Base-by-base conservation (phyloP, 1,140 invertebrate species). In the Saccostrea cuccullata region DNA sequence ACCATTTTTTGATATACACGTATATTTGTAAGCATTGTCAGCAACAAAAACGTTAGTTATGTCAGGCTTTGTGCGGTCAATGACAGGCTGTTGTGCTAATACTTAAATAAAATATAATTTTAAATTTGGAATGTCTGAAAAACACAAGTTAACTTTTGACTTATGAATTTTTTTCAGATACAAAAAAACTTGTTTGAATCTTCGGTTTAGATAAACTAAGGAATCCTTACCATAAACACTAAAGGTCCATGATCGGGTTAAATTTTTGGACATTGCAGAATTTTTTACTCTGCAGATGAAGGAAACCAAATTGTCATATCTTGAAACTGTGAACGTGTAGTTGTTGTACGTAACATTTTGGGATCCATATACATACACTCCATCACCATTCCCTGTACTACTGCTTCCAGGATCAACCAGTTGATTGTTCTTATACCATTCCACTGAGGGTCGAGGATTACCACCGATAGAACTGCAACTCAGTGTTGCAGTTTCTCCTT, bases 181-280 rank as follows among this genome's bases (percentile, higher is more conserved):
- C 20, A 60, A n/a, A 60, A 60, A 0, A 15, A n/a, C n/a, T n/a
- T n/a, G n/a, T n/a, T n/a, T n/a, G n/a, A n/a, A n/a, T n/a, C n/a
- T n/a, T n/a, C n/a, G n/a, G n/a, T n/a, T n/a, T n/a, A n/a, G n/a
- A n/a, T n/a, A n/a, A n/a, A n/a, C n/a, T n/a, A n/a, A n/a, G n/a
- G n/a, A n/a, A n/a, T n/a, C n/a, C 73, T 83, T 83, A 83, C 82
- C 82, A 55, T 83, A 83, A 55, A 83, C 20, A n/a, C 40, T 83
- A 15, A 83, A 47, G 26, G 36, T 55, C 82, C 82, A 83, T 20
- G 82, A 20, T 40, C 55, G 36, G 13, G 26, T 15, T 1, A 83
- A 36, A 55, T 30, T 30, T 13, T 8, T 55, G 55, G 40, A 13
- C 15, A 47, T 0, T 20, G 20, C 20, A 1, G 55, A 47, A n/a